Evolutionary conservation across 1,140 invertebrate species (phyloP), one percentile per base, ranked within the genome.

Genomic region (Microplitis mediator): DNA sequence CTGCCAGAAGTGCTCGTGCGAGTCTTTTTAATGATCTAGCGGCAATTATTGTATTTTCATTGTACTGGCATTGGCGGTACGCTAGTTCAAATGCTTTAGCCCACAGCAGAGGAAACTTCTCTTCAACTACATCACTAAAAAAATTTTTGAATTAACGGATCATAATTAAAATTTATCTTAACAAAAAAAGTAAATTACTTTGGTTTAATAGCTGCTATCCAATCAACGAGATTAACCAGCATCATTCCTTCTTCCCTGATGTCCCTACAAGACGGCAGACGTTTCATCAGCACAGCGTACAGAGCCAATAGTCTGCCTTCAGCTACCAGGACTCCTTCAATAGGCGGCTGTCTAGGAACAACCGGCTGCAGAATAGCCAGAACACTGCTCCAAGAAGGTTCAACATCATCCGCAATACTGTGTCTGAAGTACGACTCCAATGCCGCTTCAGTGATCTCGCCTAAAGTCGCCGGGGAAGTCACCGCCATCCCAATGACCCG

Each of bases 41-140:
- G 61, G 87, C 82, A 9, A 85, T 80, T 34, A 87, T 77, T 14
- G 81, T 82, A 61, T 87, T 87, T 72, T 87, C 85, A 63, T 81
- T 87, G 45, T 84, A 86, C 68, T 88, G 86, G 74, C 89, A 81
- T 74, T 89, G 89, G 69, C 87, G 80, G 61, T 88, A 81, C 6
- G 87, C 82, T 32, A 91, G 77, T 65, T 89, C 86, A 3, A 92
- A 81, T 1, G 88, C 81, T 76, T 91, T 88, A 39, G 87, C 81
- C 88, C 90, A 91, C 71, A 92, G 80, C 11, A 92, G 82, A 45
- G 91, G 86, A 13, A 92, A 75, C 78, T 91, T 91, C 32, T 86
- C 84, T 84, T 92, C 91, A 69, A 88, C 85, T 3, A 85, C 84
- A 60, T 89, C 85, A 56, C 91, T 92, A 79, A 11, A 73, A 66